phyloP scores from a whole-genome alignment of 1,140 invertebrate genomes.

The Drosophila nigromelanica region DNA sequence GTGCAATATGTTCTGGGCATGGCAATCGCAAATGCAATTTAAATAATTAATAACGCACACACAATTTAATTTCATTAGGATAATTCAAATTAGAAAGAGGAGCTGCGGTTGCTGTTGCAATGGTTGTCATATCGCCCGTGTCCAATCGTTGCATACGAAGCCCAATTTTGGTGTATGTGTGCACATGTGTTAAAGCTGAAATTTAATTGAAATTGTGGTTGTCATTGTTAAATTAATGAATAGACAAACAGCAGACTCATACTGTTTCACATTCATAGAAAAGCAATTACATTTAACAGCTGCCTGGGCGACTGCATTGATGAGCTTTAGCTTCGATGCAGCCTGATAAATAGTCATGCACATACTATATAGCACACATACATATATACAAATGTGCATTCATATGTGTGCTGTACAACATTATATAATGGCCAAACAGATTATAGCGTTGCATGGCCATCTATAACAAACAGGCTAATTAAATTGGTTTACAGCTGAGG shows the following conservation, averaged over 20 bases:
- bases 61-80: conserved; percentile 82
- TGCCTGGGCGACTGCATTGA: conserved; percentile 56
- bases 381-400: too few relatives aligned
- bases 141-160: conserved; percentile 45
- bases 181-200: conserved; percentile 59
- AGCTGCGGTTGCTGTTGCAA: conserved; percentile 35
- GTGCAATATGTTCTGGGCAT: conserved; percentile 24
- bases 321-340: conserved; percentile 57
- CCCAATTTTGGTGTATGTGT: conserved; percentile 39
- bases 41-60: conserved; percentile 64
- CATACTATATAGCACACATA: conserved; percentile 4
- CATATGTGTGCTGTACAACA: neutral
- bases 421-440: conserved; percentile 38
- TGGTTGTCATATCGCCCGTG: conserved; percentile 45
- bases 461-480: conserved; percentile 39
- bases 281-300: conserved; percentile 78
- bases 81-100: conserved; percentile 82
- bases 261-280: conserved; percentile 17
- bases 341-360: conserved; percentile 55
- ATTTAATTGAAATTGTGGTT: conserved; percentile 78
- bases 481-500: conserved; percentile 63
- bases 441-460: conserved; percentile 38
- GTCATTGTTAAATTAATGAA: conserved; percentile 77
- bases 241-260: conserved; percentile 50
- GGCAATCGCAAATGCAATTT: conserved; percentile 47